Percentiles rank a stretch among this genome's conserved stretches.
These are phyloP conservation scores for Leucosticte australis DNA, from an alignment of 2,113 vertebrate genomes.

Conservation along the genomic window DNA sequence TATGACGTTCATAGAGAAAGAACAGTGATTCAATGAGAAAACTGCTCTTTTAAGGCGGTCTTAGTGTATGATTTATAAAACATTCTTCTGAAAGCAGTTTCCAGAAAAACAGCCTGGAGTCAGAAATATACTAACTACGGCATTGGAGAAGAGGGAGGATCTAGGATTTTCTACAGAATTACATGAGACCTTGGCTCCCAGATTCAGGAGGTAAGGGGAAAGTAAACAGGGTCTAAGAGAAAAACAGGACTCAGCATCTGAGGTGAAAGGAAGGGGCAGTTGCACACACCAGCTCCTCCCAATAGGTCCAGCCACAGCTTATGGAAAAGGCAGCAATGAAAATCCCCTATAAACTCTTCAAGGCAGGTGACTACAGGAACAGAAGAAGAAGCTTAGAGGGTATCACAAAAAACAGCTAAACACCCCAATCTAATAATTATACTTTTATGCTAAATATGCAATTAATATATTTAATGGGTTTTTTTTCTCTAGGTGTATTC, in stretches of 20 bases:
- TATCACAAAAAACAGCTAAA: neutral
- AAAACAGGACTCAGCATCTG: neutral
- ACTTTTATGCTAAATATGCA: neutral
- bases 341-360: neutral
- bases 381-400: neutral
- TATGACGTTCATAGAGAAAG: neutral
- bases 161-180: neutral
- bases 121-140: neutral
- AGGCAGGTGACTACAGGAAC: neutral
- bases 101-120: neutral
- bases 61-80: neutral
- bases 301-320: neutral
- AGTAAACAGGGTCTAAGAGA: neutral
- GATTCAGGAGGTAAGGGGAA: neutral
- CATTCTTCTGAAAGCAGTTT: neutral
- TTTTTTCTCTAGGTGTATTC: neutral
- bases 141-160: neutral
- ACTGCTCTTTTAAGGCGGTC: neutral
- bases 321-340: neutral
- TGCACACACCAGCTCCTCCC: neutral
- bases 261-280: neutral
- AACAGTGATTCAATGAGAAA: neutral
- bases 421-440: neutral
- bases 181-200: neutral
- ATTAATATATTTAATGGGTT: neutral